phyloP scores from a whole-genome alignment of 1,140 invertebrate species.

The Leptopilina boulardi region DNA sequence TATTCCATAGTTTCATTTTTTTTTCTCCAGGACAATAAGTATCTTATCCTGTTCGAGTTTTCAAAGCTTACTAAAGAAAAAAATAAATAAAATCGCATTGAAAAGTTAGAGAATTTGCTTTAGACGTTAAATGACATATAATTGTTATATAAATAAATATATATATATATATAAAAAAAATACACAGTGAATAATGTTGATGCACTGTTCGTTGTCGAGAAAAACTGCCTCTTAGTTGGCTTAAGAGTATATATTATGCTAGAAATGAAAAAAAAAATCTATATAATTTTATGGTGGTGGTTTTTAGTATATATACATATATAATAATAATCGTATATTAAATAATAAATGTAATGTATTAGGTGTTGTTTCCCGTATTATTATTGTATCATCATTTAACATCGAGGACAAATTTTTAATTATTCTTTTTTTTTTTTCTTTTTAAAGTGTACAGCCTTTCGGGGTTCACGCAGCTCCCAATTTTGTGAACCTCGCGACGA shows the following conservation, averaged over 20 bases:
- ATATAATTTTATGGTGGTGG: conserved; percentile 62
- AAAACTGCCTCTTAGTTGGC: conserved; percentile 66
- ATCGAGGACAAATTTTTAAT: conserved; percentile 61
- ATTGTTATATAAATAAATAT: conserved; percentile 13
- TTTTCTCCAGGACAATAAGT: conserved; percentile 65
- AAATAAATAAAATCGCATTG: conserved; percentile 50
- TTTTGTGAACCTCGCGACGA: conserved; percentile 62
- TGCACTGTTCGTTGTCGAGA: conserved; percentile 44
- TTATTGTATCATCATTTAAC: conserved; percentile 48
- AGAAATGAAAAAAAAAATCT: conserved; percentile 45
- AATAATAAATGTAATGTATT: conserved; percentile 59
- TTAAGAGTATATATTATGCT: conserved; percentile 46
- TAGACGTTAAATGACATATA: conserved; percentile 55
- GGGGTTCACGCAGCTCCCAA: conserved; percentile 64
- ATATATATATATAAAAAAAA: conserved; percentile 41
- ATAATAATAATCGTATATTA: conserved; percentile 51
- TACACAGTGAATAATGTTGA: conserved; percentile 49
- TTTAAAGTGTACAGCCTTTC: conserved; percentile 62
- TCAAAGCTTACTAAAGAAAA: not conserved
- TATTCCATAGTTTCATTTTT: conserved; percentile 52
- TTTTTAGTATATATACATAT: too few species aligned
- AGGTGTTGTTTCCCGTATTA: conserved; percentile 71
- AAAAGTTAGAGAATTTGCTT: conserved; percentile 63
- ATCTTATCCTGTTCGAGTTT: conserved; percentile 48
- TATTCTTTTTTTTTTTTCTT: conserved; percentile 8